Conservation (phyloP, 1,140 invertebrate species). For the Dufourea novaeangliae region DNA sequence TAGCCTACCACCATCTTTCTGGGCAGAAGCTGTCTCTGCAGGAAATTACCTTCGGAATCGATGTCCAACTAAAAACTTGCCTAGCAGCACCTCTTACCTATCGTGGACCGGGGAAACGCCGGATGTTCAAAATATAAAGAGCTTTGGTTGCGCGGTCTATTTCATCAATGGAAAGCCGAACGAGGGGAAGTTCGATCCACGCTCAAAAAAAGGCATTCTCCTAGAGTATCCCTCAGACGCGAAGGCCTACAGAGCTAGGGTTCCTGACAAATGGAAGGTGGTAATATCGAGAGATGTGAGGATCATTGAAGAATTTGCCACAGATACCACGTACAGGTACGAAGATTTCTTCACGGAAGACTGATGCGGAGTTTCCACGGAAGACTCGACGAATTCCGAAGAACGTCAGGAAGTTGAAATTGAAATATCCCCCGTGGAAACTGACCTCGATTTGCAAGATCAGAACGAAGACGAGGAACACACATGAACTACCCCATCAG, state of each 20-base stretch:
- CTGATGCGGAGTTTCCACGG: not conserved
- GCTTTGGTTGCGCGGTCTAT: slow-evolving; percentile 21
- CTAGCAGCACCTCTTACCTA: not conserved
- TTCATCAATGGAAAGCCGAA: not conserved
- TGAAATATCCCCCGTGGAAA: not conserved
- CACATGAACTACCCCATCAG: not conserved
- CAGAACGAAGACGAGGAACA: not conserved
- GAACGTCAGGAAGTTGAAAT: not conserved
- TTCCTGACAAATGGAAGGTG: slow-evolving; percentile 1
- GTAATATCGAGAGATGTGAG: slow-evolving; percentile 9
- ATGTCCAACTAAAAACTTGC: slow-evolving; percentile 7
- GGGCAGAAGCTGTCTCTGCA: slow-evolving; percentile 21
- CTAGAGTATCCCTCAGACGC: slow-evolving; percentile 11
- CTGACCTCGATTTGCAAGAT: not conserved
- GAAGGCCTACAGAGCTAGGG: slow-evolving; percentile 6
- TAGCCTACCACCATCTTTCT: not conserved
- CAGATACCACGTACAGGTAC: not conserved
- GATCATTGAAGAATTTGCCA: slow-evolving; percentile 9
- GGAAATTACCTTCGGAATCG: slow-evolving; percentile 20
- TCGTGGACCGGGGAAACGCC: slow-evolving; percentile 3
- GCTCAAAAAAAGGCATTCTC: slow-evolving; percentile 6
- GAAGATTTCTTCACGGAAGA: not conserved
- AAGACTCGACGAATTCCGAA: not conserved
- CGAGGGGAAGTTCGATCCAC: slow-evolving; percentile 3
- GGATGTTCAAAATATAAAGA: slow-evolving; percentile 4